Percentiles rank a stretch among this genome's conserved stretches.
Evolutionary conservation across 2,113 vertebrate species (phyloP).

Genomic region (Hyaena hyaena): DNA sequence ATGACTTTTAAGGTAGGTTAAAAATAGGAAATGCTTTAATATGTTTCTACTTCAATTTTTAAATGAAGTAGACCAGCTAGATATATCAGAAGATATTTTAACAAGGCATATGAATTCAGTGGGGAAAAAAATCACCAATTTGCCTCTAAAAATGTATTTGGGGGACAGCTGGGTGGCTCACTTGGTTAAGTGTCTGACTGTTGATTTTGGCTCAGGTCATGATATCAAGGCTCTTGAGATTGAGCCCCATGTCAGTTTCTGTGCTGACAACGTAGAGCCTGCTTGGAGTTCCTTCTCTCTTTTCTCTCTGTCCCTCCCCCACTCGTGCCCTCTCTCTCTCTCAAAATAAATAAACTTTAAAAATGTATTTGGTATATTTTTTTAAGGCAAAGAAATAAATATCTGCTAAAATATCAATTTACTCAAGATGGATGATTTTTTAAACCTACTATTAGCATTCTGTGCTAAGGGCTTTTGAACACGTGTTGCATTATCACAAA

Average conservation of each 20-base stretch:
- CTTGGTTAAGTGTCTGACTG: too few species aligned
- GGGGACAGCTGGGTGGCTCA: too few species aligned
- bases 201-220: too few species aligned
- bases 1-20: neutral
- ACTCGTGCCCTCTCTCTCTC: too few species aligned
- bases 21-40: neutral
- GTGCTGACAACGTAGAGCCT: too few species aligned
- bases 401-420: neutral
- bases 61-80: neutral
- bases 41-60: conserved; percentile 10
- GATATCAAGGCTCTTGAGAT: too few species aligned
- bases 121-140: neutral
- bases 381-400: neutral
- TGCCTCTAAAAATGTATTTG: conserved; percentile 25
- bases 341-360: too few species aligned
- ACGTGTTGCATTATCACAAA: neutral
- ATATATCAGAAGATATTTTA: conserved; percentile 34
- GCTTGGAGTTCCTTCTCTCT: too few species aligned
- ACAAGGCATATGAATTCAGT: neutral
- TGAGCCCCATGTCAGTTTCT: too few species aligned
- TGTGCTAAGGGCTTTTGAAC: neutral
- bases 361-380: neutral
- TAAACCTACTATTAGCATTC: neutral
- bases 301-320: too few species aligned
- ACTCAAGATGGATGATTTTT: neutral